Conservation (phyloP, 1,140 invertebrate genomes). For the Drosophila lacertosa region DNA sequence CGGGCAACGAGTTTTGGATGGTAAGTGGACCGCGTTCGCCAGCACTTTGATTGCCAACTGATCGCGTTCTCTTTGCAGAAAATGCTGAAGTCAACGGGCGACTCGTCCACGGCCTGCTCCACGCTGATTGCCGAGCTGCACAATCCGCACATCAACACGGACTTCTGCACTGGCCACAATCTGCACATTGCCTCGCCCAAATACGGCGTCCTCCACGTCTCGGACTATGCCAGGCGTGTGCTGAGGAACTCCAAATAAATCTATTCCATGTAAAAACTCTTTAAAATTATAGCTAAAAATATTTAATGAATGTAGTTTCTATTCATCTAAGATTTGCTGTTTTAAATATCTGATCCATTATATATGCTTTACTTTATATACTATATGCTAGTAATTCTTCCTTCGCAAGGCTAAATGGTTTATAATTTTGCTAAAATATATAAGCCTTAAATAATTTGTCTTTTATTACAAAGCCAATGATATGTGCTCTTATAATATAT, state of each 20-base stretch:
- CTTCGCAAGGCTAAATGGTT: too few species aligned
- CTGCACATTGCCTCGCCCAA: conserved; percentile 85
- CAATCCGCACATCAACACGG: conserved; percentile 86
- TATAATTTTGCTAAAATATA: too few species aligned
- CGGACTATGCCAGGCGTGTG: conserved; percentile 84
- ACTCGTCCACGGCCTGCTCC: conserved; percentile 87
- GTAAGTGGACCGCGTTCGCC: conserved; percentile 28
- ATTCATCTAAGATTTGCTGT: too few species aligned
- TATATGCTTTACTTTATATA: too few species aligned
- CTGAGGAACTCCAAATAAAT: conserved; percentile 7
- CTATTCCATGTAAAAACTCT: neutral
- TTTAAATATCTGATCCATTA: too few species aligned
- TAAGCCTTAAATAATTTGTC: too few species aligned
- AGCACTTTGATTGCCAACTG: neutral
- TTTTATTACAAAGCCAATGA: too few species aligned
- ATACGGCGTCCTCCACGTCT: conserved; percentile 85
- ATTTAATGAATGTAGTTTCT: too few species aligned
- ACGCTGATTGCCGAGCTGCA: conserved; percentile 86
- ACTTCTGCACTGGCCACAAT: conserved; percentile 84
- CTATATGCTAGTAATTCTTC: too few species aligned
- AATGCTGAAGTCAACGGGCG: conserved; percentile 84
- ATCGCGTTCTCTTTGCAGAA: conserved; percentile 43
- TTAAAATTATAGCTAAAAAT: too few species aligned
- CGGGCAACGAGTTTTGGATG: conserved; percentile 87
- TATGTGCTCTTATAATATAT: too few species aligned